A percentile compares a stretch with the other conserved stretches of the same genome.
phyloP scores from a whole-genome alignment of 53 echinoderm and acorn worm genomes.

The Echinometra lucunter region DNA sequence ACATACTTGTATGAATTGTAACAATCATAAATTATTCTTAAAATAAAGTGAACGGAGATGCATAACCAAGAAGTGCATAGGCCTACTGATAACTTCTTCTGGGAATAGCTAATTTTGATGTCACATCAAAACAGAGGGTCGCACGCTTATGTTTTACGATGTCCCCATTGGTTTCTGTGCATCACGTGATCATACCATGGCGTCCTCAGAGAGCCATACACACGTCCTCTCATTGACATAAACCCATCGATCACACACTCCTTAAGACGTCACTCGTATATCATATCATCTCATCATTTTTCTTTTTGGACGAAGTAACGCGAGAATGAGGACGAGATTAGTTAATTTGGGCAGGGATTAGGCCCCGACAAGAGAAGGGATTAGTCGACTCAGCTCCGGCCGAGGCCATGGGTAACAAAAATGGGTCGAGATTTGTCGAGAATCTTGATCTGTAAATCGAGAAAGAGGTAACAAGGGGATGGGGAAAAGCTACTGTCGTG shows the following conservation, averaged over 20 bases:
- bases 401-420: background rate
- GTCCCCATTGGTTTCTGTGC: background rate
- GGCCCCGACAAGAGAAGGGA: conserved; percentile 8
- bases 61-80: no score
- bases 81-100: no score
- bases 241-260: conserved; percentile 21
- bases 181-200: background rate
- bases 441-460: background rate
- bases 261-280: conserved; percentile 1
- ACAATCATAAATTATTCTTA: no score
- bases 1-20: no score
- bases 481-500: background rate
- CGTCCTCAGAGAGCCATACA: background rate
- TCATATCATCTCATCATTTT: conserved; percentile 1
- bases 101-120: no score
- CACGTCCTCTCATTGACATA: background rate
- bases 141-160: background rate
- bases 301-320: background rate
- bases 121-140: background rate
- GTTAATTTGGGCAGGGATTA: conserved; percentile 31
- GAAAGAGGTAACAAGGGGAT: background rate
- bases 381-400: background rate
- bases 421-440: background rate
- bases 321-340: conserved; percentile 18
- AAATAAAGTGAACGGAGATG: no score